Evolutionary conservation across 2,113 vertebrate genomes (phyloP).

Genomic region (Calidris pygmaea): DNA sequence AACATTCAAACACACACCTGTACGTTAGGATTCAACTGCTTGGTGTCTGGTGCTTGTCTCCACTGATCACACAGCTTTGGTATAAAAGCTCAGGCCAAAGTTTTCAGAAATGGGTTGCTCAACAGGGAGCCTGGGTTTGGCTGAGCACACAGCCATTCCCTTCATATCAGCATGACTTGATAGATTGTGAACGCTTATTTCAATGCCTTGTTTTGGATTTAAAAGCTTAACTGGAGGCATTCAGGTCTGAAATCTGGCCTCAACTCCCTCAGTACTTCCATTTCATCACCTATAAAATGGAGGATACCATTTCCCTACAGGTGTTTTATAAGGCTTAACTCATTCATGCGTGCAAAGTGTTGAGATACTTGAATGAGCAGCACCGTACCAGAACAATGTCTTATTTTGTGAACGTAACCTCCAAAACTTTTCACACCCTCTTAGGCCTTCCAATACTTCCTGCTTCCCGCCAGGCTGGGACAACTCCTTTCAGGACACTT

Average conservation of each 20-base stretch:
- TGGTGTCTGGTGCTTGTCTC: not conserved
- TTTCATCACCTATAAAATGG: slow-evolving; percentile 49
- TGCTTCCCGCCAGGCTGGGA: slow-evolving; percentile 23
- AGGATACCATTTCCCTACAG: slow-evolving; percentile 28
- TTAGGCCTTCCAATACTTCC: slow-evolving; percentile 53
- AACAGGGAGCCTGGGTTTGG: not conserved
- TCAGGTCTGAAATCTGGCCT: not conserved
- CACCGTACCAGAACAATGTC: slow-evolving; percentile 3
- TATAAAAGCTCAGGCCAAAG: not conserved
- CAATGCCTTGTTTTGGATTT: not conserved
- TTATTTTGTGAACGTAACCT: slow-evolving; percentile 26
- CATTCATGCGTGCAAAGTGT: slow-evolving; percentile 12
- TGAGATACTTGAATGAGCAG: slow-evolving; percentile 43
- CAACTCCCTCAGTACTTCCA: not conserved
- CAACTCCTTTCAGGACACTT: slow-evolving; percentile 4
- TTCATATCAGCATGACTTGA: not conserved
- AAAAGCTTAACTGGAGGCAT: not conserved
- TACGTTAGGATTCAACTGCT: not conserved
- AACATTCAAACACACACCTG: not conserved
- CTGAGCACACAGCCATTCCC: not conserved
- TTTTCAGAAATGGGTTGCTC: not conserved
- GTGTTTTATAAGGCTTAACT: slow-evolving; percentile 40
- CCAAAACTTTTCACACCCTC: slow-evolving; percentile 49
- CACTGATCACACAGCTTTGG: not conserved
- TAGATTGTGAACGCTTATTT: not conserved